Conservation (phyloP, 2,797 vertebrate species). For the Silurus aristotelis region DNA sequence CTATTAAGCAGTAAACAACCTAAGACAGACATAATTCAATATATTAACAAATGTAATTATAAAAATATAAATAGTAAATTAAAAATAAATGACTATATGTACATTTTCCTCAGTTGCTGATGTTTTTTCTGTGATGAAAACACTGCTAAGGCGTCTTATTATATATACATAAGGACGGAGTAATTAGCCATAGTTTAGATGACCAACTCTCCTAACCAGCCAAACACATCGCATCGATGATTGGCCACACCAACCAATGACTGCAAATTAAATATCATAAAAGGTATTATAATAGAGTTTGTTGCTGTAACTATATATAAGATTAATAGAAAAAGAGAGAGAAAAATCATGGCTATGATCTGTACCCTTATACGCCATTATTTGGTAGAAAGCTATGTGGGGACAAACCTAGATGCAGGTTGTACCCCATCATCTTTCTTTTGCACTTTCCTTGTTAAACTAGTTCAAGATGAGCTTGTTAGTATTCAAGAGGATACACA, state of each 20-base stretch:
- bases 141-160: neutral
- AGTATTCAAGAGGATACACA: neutral
- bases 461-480: neutral
- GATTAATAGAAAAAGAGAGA: neutral
- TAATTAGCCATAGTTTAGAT: neutral
- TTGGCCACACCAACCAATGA: neutral
- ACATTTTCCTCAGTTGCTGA: neutral
- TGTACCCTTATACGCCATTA: neutral
- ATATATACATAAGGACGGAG: neutral
- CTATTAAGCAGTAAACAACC: neutral
- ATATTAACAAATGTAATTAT: neutral
- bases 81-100: neutral
- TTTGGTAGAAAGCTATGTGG: neutral
- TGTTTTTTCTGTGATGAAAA: neutral
- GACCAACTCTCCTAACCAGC: neutral
- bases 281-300: neutral
- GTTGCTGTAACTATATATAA: no score
- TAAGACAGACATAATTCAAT: neutral
- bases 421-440: neutral
- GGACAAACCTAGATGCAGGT: neutral
- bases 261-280: neutral
- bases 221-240: neutral
- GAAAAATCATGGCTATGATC: neutral
- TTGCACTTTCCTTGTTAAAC: neutral
- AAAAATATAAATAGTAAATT: neutral